Evolutionary conservation across 2,888 invertebrate species (phyloP).

Genomic region (Calliopum simillimum): DNA sequence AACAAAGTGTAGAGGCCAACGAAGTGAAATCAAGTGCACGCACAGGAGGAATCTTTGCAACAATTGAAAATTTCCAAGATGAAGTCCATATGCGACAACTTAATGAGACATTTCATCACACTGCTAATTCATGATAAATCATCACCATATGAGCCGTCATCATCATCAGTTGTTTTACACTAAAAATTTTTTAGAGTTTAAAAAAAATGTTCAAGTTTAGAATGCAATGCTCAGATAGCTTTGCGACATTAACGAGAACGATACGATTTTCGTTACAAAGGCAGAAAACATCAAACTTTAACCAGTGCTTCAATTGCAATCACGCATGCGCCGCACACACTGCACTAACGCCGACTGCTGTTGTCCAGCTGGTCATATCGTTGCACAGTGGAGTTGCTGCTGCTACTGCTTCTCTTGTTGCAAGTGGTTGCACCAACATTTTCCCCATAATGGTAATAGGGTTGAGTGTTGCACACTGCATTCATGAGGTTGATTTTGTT

Average conservation of each 20-base stretch:
- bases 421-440: neutral
- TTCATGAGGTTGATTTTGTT: too few relatives aligned
- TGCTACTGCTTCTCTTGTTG: too few relatives aligned
- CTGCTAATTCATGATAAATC: too few relatives aligned
- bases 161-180: constrained; percentile 38
- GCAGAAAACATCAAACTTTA: neutral
- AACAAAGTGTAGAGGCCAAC: too few relatives aligned
- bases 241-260: too few relatives aligned
- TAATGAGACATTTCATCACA: too few relatives aligned
- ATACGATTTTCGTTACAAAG: too few relatives aligned
- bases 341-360: neutral
- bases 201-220: constrained; percentile 48
- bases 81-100: too few relatives aligned
- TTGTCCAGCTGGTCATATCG: neutral
- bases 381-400: too few relatives aligned
- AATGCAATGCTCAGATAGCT: neutral
- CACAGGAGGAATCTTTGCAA: too few relatives aligned
- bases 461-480: neutral
- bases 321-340: neutral
- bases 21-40: too few relatives aligned
- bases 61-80: too few relatives aligned
- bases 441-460: neutral
- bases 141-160: neutral
- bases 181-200: constrained; percentile 55
- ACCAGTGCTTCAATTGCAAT: neutral